These are phyloP conservation scores for Mobula birostris DNA, from an alignment of 2,113 vertebrate species.

Conservation along the genomic window DNA sequence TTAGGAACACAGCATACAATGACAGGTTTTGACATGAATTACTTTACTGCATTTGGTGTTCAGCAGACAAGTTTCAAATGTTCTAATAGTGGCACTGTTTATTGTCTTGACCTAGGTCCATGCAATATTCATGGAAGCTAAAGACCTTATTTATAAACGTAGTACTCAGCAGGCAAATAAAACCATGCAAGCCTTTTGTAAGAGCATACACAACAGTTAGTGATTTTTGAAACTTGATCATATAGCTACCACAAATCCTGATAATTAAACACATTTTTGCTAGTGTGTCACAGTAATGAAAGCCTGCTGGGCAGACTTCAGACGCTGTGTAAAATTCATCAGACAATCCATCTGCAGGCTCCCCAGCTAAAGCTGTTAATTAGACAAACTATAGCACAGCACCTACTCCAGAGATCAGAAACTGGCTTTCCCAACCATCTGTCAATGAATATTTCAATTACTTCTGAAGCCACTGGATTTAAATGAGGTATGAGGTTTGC, in stretches of 20 bases:
- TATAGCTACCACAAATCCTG: neutral
- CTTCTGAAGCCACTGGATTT: neutral
- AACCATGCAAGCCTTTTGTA: neutral
- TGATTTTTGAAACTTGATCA: constrained; percentile 4
- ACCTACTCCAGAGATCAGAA: constrained; percentile 15
- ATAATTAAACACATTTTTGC: constrained; percentile 36
- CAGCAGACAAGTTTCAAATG: neutral
- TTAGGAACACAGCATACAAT: neutral
- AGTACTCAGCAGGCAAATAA: neutral
- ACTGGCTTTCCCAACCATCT: constrained; percentile 34
- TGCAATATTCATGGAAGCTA: neutral
- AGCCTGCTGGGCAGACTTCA: constrained; percentile 12
- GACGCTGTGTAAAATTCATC: neutral
- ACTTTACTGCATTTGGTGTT: neutral
- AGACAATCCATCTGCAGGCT: constrained; percentile 26
- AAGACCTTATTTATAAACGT: neutral
- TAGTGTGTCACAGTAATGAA: constrained; percentile 20
- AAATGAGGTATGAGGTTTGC: neutral
- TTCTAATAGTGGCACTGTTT: neutral
- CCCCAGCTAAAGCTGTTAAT: constrained; percentile 28
- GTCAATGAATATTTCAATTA: constrained; percentile 27
- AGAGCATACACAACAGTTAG: neutral
- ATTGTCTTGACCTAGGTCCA: neutral
- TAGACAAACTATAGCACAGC: constrained; percentile 11
- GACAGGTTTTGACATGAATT: neutral